Evolutionary conservation across 2,113 vertebrate species (phyloP).

Genomic region (Bos taurus): DNA sequence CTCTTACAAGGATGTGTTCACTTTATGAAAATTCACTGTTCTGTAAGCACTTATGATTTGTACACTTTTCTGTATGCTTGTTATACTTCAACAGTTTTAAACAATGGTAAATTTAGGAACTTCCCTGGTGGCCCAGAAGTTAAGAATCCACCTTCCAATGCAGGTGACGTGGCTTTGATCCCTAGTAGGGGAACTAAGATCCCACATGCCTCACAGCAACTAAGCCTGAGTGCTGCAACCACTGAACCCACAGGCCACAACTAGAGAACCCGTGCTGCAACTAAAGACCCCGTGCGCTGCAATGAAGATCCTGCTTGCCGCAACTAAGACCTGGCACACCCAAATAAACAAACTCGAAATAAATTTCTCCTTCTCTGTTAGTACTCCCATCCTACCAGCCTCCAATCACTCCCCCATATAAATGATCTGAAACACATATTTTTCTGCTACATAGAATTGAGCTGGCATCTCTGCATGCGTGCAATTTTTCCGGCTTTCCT

Average conservation of each 20-base stretch:
- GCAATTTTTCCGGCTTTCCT: conserved; percentile 1
- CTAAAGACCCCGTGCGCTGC: accelerated
- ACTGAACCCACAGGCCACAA: background rate
- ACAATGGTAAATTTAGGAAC: background rate
- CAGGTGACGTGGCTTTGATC: background rate
- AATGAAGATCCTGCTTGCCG: background rate
- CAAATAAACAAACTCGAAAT: background rate
- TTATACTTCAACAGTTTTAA: background rate
- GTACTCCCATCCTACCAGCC: background rate
- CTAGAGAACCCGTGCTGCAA: background rate
- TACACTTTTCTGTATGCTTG: background rate
- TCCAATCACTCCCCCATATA: background rate
- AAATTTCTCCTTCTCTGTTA: background rate
- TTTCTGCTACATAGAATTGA: conserved; percentile 28
- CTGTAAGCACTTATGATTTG: background rate
- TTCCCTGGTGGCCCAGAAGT: background rate
- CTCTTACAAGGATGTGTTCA: background rate
- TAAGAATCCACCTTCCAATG: background rate
- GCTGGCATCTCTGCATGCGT: background rate
- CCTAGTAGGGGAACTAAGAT: background rate
- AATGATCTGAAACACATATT: background rate
- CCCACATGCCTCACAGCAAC: background rate
- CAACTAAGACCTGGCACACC: background rate
- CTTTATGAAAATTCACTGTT: background rate
- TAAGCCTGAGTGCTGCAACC: background rate